Base-by-base conservation (phyloP, 2,888 invertebrate species). In the Dyspetes luteomarginatus region DNA sequence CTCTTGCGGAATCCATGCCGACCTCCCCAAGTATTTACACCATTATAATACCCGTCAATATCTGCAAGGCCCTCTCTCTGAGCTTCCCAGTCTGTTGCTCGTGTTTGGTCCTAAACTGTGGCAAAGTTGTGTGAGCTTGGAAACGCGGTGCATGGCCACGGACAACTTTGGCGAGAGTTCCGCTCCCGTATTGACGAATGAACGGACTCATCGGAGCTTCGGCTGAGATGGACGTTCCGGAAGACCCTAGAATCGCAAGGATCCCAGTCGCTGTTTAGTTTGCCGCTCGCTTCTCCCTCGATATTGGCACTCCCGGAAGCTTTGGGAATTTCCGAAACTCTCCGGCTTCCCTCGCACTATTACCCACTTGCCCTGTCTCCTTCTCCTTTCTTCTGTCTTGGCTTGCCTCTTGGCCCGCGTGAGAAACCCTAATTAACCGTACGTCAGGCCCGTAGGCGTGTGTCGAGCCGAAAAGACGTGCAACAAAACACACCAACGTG, bases 371-470 rank as follows among this genome's bases (percentile, higher is more conserved):
- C 62, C 76, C 58, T 84, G 5, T 17, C 48, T 5, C 48, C 15
- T 45, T 45, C 17, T 12, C 17, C 17, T 17, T 48, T 17, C 17
- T 48, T 15, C 15, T 24, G 17, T 60, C 62, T 28, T 52, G 52
- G 17, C 26, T 52, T 22, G 48, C 19, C 74, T 74, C 73, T 45
- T 56, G 48, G 74, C 28, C 28, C 48, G 19, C 75, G 50, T n/a
- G n/a, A 81, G 83, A 84, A 83, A 85, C 85, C 83, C 85, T 88
- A 88, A 88, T 88, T 88, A 87, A 87, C 87, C 85, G 84, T 85
- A 85, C 86, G 84, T 86, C 88, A 85, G 81, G 77, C 83, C 64
- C 56, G 74, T 64, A 36, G 48, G 73, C 75, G 48, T 43, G 73
- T 69, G 68, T 72, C 64, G 15, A 58, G 75, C 62, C 69, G 45